These are phyloP conservation scores for Reticulitermes speratus DNA, from an alignment of 1,140 invertebrate genomes.

Conservation along the genomic window DNA sequence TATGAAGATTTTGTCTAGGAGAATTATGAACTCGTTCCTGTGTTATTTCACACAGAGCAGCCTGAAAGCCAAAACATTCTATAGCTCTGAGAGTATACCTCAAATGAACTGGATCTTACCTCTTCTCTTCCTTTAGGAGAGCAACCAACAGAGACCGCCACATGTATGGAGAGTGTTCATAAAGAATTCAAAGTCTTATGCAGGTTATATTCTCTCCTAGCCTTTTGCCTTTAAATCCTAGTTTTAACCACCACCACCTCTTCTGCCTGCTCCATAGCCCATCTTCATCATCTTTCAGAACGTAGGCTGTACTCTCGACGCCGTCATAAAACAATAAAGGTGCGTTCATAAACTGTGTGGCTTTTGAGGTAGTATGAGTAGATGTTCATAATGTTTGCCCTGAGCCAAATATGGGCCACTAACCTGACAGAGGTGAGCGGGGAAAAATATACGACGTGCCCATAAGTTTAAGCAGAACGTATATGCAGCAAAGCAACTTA, in stretches of 20 bases:
- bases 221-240: constrained; percentile 18
- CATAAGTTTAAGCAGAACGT: background rate
- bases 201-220: constrained; percentile 12
- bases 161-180: constrained; percentile 4
- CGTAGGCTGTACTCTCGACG: background rate
- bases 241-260: constrained; percentile 4
- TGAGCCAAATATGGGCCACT: background rate
- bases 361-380: constrained; percentile 7
- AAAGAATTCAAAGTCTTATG: constrained; percentile 14
- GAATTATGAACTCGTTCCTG: background rate
- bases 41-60: background rate
- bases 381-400: constrained; percentile 10
- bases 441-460: background rate
- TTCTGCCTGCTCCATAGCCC: background rate
- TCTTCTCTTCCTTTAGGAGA: background rate
- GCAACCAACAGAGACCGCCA: constrained; percentile 1
- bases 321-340: constrained; percentile 16
- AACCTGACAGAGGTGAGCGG: constrained; percentile 6
- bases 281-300: constrained; percentile 5
- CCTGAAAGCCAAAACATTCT: background rate
- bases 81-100: background rate
- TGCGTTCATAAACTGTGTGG: constrained; percentile 4
- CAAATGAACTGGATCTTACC: background rate
- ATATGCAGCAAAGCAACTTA: background rate
- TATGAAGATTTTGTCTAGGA: background rate